Evolutionary conservation across 2,888 invertebrate species (phyloP).

Genomic region (Drosophila neoperkinsi): DNA sequence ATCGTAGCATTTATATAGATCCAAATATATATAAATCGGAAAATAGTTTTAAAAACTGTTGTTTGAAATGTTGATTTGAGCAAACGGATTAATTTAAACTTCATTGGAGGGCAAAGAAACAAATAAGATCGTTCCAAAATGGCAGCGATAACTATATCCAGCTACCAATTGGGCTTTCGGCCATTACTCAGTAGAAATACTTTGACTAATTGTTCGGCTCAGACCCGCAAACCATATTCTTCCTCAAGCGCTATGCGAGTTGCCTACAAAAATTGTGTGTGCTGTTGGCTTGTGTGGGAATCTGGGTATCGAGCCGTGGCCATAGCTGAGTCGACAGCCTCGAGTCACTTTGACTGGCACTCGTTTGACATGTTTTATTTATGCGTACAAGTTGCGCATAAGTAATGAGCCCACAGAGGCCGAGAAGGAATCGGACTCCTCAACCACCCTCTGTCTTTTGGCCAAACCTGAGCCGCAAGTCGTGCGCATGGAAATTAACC

Average conservation of each 20-base stretch:
- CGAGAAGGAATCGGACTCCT: slow-evolving; percentile 20
- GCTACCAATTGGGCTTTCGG: not conserved
- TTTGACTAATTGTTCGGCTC: slow-evolving; percentile 44
- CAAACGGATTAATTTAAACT: not conserved
- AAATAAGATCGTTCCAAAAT: not conserved
- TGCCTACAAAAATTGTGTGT: slow-evolving; percentile 33
- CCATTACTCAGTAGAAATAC: not conserved
- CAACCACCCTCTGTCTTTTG: not conserved
- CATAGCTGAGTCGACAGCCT: slow-evolving; percentile 42
- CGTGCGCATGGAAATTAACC: slow-evolving; percentile 68
- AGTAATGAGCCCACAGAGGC: slow-evolving; percentile 58
- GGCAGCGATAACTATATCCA: not conserved
- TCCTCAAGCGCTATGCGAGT: slow-evolving; percentile 29
- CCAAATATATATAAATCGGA: not conserved
- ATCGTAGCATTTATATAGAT: not conserved
- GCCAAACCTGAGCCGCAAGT: slow-evolving; percentile 37
- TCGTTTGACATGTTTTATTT: slow-evolving; percentile 79
- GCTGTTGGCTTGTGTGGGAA: slow-evolving; percentile 2
- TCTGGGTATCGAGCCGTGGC: slow-evolving; percentile 14
- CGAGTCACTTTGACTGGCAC: slow-evolving; percentile 52
- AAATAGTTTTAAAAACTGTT: not conserved
- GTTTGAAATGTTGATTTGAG: not conserved
- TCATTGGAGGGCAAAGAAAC: not conserved
- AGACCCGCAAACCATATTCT: not conserved
- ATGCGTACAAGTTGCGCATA: slow-evolving; percentile 81